Conservation (phyloP, 1,140 invertebrate genomes). For the Notospermus geniculatus region DNA sequence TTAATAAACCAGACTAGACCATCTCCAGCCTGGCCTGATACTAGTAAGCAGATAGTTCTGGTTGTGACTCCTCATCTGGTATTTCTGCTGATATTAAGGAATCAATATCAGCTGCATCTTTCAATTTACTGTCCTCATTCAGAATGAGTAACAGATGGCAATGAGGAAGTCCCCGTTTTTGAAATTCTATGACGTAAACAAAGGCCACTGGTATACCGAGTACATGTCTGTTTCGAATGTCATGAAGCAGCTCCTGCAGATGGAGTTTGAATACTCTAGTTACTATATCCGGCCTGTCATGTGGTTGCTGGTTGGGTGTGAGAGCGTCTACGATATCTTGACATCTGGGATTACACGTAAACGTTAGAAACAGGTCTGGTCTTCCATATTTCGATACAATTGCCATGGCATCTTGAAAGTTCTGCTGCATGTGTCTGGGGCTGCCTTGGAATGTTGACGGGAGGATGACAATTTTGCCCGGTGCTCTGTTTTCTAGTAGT, state of each 20-base stretch:
- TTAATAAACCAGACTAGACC: too few species aligned
- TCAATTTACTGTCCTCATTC: slow-evolving; percentile 15
- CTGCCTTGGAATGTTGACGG: slow-evolving; percentile 50
- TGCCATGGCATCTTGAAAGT: slow-evolving; percentile 57
- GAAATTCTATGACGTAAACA: slow-evolving; percentile 59
- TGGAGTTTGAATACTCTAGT: slow-evolving; percentile 59
- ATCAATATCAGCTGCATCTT: too few species aligned
- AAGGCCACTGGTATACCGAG: too few species aligned
- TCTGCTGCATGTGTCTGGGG: slow-evolving; percentile 55
- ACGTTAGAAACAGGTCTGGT: slow-evolving; percentile 57
- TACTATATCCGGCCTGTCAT: slow-evolving; percentile 56
- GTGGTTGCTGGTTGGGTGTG: slow-evolving; percentile 29
- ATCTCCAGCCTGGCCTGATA: too few species aligned
- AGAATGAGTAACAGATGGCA: slow-evolving; percentile 59
- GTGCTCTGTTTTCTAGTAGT: too few species aligned
- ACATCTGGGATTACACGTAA: slow-evolving; percentile 61
- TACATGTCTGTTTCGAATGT: too few species aligned
- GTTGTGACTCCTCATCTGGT: too few species aligned
- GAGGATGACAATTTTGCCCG: slow-evolving; percentile 53
- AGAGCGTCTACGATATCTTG: slow-evolving; percentile 48
- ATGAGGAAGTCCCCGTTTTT: slow-evolving; percentile 60
- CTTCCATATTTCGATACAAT: slow-evolving; percentile 57
- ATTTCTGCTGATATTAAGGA: too few species aligned
- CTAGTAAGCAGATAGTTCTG: too few species aligned
- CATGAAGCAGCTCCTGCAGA: slow-evolving; percentile 54